Conservation (phyloP, 30 jellyfish, hydroid and myxozoan genomes). For the Sanderia malayensis region DNA sequence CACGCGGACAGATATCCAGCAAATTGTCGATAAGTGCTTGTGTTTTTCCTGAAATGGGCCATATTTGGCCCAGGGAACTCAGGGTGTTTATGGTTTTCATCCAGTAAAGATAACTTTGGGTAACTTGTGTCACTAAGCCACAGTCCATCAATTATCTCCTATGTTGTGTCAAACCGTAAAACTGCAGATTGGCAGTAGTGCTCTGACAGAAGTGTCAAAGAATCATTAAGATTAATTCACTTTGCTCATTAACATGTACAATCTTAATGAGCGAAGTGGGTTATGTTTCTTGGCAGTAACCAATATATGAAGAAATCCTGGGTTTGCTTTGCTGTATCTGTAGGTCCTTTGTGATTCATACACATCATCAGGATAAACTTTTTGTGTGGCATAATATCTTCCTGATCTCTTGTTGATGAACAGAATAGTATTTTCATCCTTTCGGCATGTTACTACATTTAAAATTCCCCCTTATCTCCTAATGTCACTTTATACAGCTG, state of each 20-base stretch:
- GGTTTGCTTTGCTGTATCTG: no score
- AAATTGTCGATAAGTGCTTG: constrained; percentile 25
- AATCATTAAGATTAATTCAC: not conserved
- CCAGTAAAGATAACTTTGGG: constrained; percentile 26
- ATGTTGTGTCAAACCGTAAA: constrained; percentile 17
- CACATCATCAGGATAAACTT: no score
- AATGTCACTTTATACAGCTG: no score
- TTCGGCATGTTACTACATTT: no score
- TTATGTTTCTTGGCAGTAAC: no score
- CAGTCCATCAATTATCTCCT: constrained; percentile 13
- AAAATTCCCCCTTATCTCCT: no score
- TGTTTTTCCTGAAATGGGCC: constrained; percentile 49
- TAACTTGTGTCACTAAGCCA: constrained; percentile 20
- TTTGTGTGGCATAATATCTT: no score
- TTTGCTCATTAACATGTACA: constrained; percentile 8
- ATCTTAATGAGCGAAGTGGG: constrained; percentile 14
- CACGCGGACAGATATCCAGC: constrained; percentile 23
- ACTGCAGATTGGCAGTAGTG: constrained; percentile 7
- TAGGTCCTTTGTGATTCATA: no score
- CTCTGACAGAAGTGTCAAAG: constrained; percentile 15
- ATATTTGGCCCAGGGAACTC: constrained; percentile 45
- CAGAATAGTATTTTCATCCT: no score
- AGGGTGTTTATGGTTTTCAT: constrained; percentile 30
- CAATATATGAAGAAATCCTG: no score
- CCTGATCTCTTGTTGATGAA: no score